Base-by-base conservation (phyloP, 2,797 vertebrate species). In the Clarias platycephalus region DNA sequence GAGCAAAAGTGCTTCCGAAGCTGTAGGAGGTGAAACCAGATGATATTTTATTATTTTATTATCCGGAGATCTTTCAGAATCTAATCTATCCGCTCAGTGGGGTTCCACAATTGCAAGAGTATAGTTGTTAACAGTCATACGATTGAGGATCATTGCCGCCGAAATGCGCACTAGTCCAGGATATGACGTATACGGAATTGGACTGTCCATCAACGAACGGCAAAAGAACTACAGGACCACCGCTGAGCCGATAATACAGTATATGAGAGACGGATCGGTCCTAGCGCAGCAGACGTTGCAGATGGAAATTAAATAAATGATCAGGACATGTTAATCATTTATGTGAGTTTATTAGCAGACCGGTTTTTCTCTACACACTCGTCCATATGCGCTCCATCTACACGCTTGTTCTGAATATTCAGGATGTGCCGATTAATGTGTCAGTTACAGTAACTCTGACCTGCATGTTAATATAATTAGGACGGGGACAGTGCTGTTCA, bases 91-190 rank as follows among this genome's bases (percentile, higher is more conserved):
- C 16, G 22, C 28, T 44, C 26, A 53, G 60, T 80, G 78, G 40
- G 78, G 78, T 53, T 80, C 37, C 40, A 28, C 18, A 49, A 49
- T 44, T 20, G 37, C 60, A n/a, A 7, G 18, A 63, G 57, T n/a
- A 8, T 64, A 53, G 60, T 31, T 80, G 40, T 64, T 80, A 80
- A 80, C 78, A 80, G 62, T 80, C 24, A 53, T 64, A 26, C 26
- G 77, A 64, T 63, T 60, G 75, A 60, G 60, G 15, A 66, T 26
- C 62, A 28, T 66, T 53, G n/a, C 40, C 66, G 40, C 20, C 66
- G n/a, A 64, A 66, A 64, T 66, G 62, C 31, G 40, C 60, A 63
- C 60, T 49, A 49, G 37, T 64, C 37, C 18, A 64, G 22, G 60
- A n/a, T 34, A 63, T 62, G 24, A 63, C 58, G 40, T 40, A 24